Base-by-base conservation (phyloP, 2,797 vertebrate species). In the Moxostoma hubbsi region DNA sequence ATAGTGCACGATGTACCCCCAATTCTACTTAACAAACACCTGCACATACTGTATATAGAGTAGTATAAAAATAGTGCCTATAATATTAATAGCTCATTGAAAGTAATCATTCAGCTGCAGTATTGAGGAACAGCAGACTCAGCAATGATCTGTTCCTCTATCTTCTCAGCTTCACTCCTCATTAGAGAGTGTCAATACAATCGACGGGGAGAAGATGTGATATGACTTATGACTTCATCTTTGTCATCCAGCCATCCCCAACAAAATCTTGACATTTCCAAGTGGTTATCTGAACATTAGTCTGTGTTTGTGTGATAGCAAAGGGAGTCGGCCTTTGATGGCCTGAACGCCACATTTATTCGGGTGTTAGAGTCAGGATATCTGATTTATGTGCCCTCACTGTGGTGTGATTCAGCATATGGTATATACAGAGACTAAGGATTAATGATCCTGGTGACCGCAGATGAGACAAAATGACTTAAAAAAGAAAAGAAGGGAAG, bases 391-490 rank as follows among this genome's bases (percentile, higher is more conserved):
- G 81, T 68, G 86, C 80, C 82, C 80, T 81, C 79, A 77, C 82
- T 87, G 87, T 86, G 87, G 75, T 84, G 79, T 90, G 87, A 88
- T 88, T 89, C 85, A 91, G 88, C 86, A 87, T 81, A 86, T 83
- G 86, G 81, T 86, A 86, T 86, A 85, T 82, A 86, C 69, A 80
- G 79, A 88, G 79, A 86, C 81, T 84, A 84, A 80, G 73, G 87
- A 91, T 91, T 86, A 86, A 87, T 85, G 85, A 81, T 79, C 75
- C 71, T 73, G 81, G 90, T 90, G 85, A 88, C 83, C 79, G 77
- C 83, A 84, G 82, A 83, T 82, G 87, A 87, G 81, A 72, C 80
- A 50, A 75, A 75, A 71, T 65, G 76, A 69, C 79, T 82, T 80
- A 58, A 73, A 77, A 81, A 71, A 68, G 73, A 75, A 74, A 76